Percentiles rank a stretch among this genome's conserved stretches.
Evolutionary conservation across 92 coral and sea anemone genomes (phyloP).

Genomic region (Bergia sp.): DNA sequence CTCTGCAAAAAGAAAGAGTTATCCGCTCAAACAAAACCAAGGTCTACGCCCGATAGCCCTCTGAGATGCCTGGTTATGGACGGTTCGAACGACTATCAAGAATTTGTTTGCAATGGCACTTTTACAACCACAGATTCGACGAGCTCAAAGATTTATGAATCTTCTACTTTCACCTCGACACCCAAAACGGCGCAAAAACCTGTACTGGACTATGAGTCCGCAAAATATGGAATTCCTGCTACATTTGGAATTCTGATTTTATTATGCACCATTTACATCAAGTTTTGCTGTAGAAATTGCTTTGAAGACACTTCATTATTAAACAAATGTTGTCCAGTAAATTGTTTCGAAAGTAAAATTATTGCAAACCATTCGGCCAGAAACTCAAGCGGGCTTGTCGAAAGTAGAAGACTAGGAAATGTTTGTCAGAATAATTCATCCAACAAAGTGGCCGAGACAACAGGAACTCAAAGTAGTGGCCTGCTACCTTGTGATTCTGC

Average conservation of each 20-base stretch:
- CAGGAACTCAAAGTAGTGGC: background rate
- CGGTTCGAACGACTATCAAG: background rate
- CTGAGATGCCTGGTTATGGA: background rate
- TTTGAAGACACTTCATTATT: background rate
- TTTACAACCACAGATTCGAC: background rate
- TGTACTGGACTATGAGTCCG: background rate
- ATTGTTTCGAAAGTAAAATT: background rate
- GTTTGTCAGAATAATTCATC: background rate
- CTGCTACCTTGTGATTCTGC: background rate
- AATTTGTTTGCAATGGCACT: background rate
- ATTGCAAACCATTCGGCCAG: background rate
- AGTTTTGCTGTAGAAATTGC: background rate
- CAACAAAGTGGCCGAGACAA: too few species aligned
- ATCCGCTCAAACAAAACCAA: background rate
- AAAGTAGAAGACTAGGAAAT: background rate
- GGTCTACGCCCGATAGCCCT: background rate
- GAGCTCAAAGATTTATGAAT: background rate
- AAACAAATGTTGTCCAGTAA: background rate
- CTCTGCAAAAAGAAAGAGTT: background rate
- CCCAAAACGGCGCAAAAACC: background rate
- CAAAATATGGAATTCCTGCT: slow-evolving; percentile 13
- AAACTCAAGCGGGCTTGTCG: background rate
- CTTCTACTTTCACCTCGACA: too few species aligned
- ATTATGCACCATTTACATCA: background rate
- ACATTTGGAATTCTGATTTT: background rate